These are phyloP conservation scores for Clanis bilineata DNA, from an alignment of 2,888 invertebrate species.

Conservation along the genomic window DNA sequence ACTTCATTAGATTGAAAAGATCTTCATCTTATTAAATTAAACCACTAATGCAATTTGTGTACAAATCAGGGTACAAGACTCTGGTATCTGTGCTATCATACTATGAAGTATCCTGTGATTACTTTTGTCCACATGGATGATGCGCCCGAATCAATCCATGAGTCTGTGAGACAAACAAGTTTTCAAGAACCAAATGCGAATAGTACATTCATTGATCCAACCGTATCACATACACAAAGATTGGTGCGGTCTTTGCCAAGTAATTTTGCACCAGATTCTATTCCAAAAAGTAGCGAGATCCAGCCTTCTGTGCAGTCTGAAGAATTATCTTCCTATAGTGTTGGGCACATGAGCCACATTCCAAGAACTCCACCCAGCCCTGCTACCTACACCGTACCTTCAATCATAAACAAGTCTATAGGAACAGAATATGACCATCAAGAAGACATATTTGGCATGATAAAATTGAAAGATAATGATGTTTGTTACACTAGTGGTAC, in stretches of 20 bases:
- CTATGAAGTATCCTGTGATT: conserved; percentile 61
- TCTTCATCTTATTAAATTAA: conserved; percentile 47
- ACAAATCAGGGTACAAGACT: conserved; percentile 63
- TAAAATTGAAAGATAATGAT: conserved; percentile 69
- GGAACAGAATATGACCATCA: conserved; percentile 33
- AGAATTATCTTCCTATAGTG: conserved; percentile 38
- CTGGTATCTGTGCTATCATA: conserved; percentile 76
- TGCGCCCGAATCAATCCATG: conserved; percentile 32
- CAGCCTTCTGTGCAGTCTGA: conserved; percentile 25
- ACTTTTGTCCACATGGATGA: conserved; percentile 69
- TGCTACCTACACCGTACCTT: conserved; percentile 60
- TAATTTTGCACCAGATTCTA: conserved; percentile 18
- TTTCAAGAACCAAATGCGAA: conserved; percentile 50
- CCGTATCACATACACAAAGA: conserved; percentile 17
- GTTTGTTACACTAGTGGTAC: conserved; percentile 75
- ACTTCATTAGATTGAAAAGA: conserved; percentile 41
- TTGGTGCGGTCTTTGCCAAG: conserved; percentile 15
- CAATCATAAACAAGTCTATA: conserved; percentile 43
- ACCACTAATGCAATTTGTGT: conserved; percentile 49
- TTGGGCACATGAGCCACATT: conserved; percentile 67
- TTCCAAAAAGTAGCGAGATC: conserved; percentile 18
- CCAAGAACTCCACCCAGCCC: conserved; percentile 65
- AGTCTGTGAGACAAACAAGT: conserved; percentile 28
- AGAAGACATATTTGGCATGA: conserved; percentile 68
- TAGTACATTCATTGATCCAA: conserved; percentile 42